A percentile compares a stretch with the other conserved stretches of the same genome.
Conservation (phyloP, 2,888 invertebrate genomes). For the Protophormia terraenovae region DNA sequence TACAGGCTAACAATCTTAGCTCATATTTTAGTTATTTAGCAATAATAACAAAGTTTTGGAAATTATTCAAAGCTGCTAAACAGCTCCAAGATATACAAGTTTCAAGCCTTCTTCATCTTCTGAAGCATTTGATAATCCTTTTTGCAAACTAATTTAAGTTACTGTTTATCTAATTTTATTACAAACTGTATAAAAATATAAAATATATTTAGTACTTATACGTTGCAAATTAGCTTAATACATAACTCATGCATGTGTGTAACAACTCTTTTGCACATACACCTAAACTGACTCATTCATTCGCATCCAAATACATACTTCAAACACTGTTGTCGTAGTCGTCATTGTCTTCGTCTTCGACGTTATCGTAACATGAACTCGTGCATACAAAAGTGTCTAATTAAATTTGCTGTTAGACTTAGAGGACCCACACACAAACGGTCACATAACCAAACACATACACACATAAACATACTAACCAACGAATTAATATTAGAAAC, state of each 20-base stretch:
- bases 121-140: too few species aligned
- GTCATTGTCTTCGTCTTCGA: neutral
- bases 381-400: slow-evolving; percentile 72
- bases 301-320: slow-evolving; percentile 20
- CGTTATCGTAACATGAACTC: slow-evolving; percentile 65
- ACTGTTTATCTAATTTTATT: neutral
- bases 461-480: too few species aligned
- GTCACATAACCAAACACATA: slow-evolving; percentile 15
- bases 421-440: slow-evolving; percentile 67
- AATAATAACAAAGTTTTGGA: too few species aligned
- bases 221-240: neutral
- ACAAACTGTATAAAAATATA: neutral
- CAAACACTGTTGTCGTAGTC: slow-evolving; percentile 22
- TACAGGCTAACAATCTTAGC: too few species aligned
- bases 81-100: too few species aligned
- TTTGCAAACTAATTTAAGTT: neutral
- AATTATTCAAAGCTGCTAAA: too few species aligned
- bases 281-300: neutral
- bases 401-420: slow-evolving; percentile 73
- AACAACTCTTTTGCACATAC: neutral
- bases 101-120: too few species aligned
- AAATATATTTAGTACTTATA: neutral
- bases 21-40: too few species aligned
- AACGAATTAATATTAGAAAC: slow-evolving; percentile 51
- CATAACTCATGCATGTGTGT: neutral